phyloP scores from a whole-genome alignment of 2,888 invertebrate species.

The Coremacera marginata region DNA sequence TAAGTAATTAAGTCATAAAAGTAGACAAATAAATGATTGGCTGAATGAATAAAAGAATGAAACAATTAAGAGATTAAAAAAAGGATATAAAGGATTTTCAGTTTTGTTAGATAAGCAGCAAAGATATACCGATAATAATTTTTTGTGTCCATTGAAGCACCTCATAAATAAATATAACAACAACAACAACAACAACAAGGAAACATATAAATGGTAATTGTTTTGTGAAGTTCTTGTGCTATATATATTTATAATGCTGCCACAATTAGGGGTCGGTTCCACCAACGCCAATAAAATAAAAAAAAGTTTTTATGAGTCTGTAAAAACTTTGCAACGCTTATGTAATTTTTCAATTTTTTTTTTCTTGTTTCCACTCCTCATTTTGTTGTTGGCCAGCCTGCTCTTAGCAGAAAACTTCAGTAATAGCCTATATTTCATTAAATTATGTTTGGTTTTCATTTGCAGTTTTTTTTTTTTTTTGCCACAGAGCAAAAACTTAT shows the following conservation, averaged over 20 bases:
- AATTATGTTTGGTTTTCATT: background rate
- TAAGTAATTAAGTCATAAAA: conserved; percentile 37
- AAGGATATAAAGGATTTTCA: background rate
- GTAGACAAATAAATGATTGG: conserved; percentile 1
- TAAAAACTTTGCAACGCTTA: background rate
- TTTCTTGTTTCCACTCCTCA: no score
- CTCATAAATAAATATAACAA: background rate
- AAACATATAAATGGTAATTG: conserved; percentile 4
- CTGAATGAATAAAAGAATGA: background rate
- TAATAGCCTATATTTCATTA: background rate
- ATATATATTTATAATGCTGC: background rate
- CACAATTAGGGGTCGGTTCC: background rate
- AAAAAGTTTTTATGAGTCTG: background rate
- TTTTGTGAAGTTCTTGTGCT: background rate
- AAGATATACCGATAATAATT: background rate
- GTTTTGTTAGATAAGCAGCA: background rate
- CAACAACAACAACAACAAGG: background rate
- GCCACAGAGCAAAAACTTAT: background rate
- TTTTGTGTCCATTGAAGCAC: background rate
- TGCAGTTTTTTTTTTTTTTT: background rate
- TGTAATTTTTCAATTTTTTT: background rate
- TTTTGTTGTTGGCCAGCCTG: no score
- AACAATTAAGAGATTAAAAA: conserved; percentile 5
- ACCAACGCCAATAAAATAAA: background rate
- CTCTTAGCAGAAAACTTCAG: background rate